Evolutionary conservation across 2,797 vertebrate genomes (phyloP).

Genomic region (Geotrypetes seraphini): DNA sequence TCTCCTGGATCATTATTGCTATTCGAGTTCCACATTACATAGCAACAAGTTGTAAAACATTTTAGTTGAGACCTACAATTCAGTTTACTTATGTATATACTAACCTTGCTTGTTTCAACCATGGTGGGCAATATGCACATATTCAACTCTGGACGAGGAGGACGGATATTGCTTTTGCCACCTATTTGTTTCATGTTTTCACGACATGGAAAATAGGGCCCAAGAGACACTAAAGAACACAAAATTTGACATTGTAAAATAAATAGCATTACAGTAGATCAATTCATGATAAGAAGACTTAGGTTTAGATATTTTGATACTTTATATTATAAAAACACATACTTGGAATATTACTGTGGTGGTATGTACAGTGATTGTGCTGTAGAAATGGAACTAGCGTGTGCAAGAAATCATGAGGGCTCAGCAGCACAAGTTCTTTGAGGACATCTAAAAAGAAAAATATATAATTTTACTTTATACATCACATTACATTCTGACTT

Average conservation of each 20-base stretch:
- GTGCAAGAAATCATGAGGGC: constrained; percentile 96
- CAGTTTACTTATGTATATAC: constrained; percentile 11
- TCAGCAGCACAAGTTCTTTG: constrained; percentile 94
- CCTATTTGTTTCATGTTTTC: constrained; percentile 98
- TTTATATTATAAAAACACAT: constrained; percentile 50
- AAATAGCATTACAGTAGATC: constrained; percentile 25
- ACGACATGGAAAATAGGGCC: constrained; percentile 94
- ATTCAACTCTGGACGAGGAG: constrained; percentile 91
- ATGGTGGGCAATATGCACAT: constrained; percentile 98
- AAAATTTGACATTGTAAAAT: constrained; percentile 29
- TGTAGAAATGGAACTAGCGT: constrained; percentile 96
- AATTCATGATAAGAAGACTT: constrained; percentile 21
- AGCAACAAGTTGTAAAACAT: no score
- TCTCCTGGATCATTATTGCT: no score
- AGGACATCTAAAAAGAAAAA: constrained; percentile 78
- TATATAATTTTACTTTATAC: no score
- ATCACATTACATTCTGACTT: no score
- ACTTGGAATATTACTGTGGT: constrained; percentile 98
- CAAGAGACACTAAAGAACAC: constrained; percentile 82
- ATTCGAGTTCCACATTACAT: no score
- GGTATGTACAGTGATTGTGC: constrained; percentile 98
- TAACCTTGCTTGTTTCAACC: constrained; percentile 96
- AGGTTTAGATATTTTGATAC: constrained; percentile 25
- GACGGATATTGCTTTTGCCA: constrained; percentile 94
- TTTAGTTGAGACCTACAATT: no score